Evolutionary conservation across 2,888 invertebrate species (phyloP), one percentile per base, ranked within the genome.

Genomic region (Dryomyza anilis): DNA sequence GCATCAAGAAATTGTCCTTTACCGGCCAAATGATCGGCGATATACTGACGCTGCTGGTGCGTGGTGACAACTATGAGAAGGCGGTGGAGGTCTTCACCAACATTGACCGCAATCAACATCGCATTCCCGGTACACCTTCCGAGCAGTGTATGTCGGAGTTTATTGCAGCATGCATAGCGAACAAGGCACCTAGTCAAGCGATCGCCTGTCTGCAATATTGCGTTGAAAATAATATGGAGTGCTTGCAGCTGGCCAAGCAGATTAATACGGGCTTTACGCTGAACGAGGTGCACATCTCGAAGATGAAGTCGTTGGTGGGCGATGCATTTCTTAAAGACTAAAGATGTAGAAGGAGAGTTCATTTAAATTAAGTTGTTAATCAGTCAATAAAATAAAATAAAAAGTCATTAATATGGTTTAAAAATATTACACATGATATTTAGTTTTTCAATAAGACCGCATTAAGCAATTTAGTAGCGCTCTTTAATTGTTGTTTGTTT

Each of bases 21-120:
- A 86, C 87, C 8, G 90, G 89, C 1, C 84, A 84, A 65, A 85
- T 89, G 83, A 78, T 90, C 53, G 88, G 88, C 4, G 85, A 88
- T 72, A 83, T 90, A 43, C 80, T 89, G 67, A 80, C 81, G 0
- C 71, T 89, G 12, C 60, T 78, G 3, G 74, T 82, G 2, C 79
- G 82, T 3, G 74, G 74, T 8, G 71, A 70, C 39, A 82, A 86
- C 65, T 86, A 87, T 68, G 83, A 86, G 3, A 86, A 86, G 69
- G 87, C 87, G 5, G 80, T 79, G 61, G 76, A 78, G 12, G 82
- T 89, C 0, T 84, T 88, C 70, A 83, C 85, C 14, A 84, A 85
- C 68, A 81, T 90, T 25, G 82, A 85, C 53, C 82, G 81, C 53
- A 80, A 85, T 25, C 85, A 85, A 70, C 82, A 85, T 68, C 82